Evolutionary conservation across 2,113 vertebrate genomes (phyloP).

Genomic region (Protobothrops mucrosquamatus): DNA sequence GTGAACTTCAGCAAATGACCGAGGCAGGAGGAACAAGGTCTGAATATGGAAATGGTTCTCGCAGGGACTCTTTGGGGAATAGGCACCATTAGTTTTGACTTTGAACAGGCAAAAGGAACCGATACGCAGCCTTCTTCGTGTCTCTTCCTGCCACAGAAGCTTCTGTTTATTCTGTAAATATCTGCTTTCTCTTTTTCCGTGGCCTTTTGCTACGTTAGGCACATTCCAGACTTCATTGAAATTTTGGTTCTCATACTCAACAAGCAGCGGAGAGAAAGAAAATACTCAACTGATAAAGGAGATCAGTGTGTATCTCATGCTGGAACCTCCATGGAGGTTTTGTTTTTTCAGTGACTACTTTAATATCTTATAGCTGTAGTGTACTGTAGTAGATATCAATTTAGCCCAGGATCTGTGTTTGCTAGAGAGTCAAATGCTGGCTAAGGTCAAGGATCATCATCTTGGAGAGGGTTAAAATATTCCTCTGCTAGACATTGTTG

Average conservation of each 20-base stretch:
- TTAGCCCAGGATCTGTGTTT: background rate
- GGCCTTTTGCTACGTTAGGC: slow-evolving; percentile 73
- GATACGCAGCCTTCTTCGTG: slow-evolving; percentile 80
- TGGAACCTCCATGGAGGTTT: slow-evolving; percentile 75
- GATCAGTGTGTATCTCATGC: slow-evolving; percentile 92
- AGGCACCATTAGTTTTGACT: slow-evolving; percentile 85
- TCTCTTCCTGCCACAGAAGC: slow-evolving; percentile 62
- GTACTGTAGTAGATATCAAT: background rate
- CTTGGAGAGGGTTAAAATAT: background rate
- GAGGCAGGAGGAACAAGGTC: slow-evolving; percentile 93
- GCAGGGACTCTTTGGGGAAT: slow-evolving; percentile 80
- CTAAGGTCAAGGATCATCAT: background rate
- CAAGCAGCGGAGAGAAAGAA: slow-evolving; percentile 67
- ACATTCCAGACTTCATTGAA: slow-evolving; percentile 81
- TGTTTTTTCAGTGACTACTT: slow-evolving; percentile 54
- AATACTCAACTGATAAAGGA: slow-evolving; percentile 86
- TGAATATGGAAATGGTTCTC: slow-evolving; percentile 94
- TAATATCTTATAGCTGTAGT: background rate
- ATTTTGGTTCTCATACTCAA: slow-evolving; percentile 99
- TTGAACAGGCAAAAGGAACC: slow-evolving; percentile 80
- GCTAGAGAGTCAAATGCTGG: no score
- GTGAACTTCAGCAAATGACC: slow-evolving; percentile 88
- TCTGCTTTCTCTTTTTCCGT: slow-evolving; percentile 83
- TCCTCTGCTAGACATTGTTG: background rate
- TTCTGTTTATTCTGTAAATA: slow-evolving; percentile 88